Base-by-base conservation (phyloP, 2,797 vertebrate species). In the Fistularia tabacaria region DNA sequence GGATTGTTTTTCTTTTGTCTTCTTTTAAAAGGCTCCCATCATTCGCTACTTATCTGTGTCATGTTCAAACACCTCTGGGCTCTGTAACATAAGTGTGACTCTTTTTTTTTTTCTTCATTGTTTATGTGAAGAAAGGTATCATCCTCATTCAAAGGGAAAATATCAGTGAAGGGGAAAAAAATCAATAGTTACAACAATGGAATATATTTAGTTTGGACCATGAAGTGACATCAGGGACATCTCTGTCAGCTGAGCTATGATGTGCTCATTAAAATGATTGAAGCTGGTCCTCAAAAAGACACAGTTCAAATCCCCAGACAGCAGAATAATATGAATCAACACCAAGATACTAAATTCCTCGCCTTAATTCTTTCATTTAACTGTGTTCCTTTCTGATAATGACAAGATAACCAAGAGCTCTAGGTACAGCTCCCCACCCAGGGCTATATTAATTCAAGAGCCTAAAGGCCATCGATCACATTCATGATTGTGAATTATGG, bases 241-340 rank as follows among this genome's bases (percentile, higher is more conserved):
- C 67, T 82, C 72, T 52, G 77, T 80, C 77, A 79, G 71, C 66
- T 62, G 66, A 52, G 48, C 73, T 72, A 75, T 70, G 77, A 79
- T 80, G 75, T 79, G 79, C 66, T 85, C 80, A 84, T 88, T 87
- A 85, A 81, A 77, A 75, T 87, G 83, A 87, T 83, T 85, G 81
- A 88, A 73, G 82, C 57, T 58, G 71, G 70, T 79, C 81, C 81
- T 82, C 76, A 80, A 83, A 79, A 79, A 72, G 64, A 64, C 42
- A 64, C 77, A 54, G 76, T 79, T 85, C 73, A 83, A 85, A 81
- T 81, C 84, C 78, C 62, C 10, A 59, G 69, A 81, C 73, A 67
- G 76, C 48, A 52, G 55, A 54, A 52, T 43, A 56, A 67, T 66
- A 81, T 82, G 70, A 83, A 81, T 85, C 74, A 83, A 64, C 69